phyloP scores from a whole-genome alignment of 2,797 vertebrate genomes.

The Chaenodraco wilsoni region DNA sequence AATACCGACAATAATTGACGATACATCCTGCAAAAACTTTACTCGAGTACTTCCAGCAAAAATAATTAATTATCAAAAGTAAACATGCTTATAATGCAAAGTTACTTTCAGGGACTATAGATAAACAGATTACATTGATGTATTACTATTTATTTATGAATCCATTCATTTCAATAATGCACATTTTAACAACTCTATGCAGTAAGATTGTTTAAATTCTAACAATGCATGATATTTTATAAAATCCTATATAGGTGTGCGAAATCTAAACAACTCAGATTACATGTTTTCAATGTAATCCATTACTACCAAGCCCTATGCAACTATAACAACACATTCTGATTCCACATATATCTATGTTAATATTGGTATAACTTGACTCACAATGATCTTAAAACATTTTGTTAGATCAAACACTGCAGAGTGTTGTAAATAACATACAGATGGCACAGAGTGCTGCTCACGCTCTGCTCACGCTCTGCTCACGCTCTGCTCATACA shows the following conservation, averaged over 20 bases:
- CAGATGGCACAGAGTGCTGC: neutral
- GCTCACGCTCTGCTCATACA: neutral
- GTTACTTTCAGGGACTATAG: neutral
- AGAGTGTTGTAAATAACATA: slow-evolving; percentile 3
- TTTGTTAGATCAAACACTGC: neutral
- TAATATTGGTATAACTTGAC: neutral
- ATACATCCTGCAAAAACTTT: neutral
- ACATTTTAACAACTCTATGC: neutral
- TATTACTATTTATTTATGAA: neutral
- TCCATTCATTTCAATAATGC: neutral
- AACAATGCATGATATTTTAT: neutral
- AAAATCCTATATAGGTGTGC: neutral
- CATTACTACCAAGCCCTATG: no score
- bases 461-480: neutral
- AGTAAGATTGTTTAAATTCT: neutral
- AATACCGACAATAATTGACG: neutral
- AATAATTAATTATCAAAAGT: neutral
- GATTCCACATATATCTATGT: neutral
- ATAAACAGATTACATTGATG: neutral
- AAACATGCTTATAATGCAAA: neutral
- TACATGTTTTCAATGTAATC: no score
- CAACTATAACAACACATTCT: neutral
- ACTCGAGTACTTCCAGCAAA: neutral
- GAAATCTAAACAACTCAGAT: no score
- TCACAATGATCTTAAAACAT: neutral